phyloP scores from a whole-genome alignment of 2,113 vertebrate genomes.

The Mesembrinibis cayennensis region DNA sequence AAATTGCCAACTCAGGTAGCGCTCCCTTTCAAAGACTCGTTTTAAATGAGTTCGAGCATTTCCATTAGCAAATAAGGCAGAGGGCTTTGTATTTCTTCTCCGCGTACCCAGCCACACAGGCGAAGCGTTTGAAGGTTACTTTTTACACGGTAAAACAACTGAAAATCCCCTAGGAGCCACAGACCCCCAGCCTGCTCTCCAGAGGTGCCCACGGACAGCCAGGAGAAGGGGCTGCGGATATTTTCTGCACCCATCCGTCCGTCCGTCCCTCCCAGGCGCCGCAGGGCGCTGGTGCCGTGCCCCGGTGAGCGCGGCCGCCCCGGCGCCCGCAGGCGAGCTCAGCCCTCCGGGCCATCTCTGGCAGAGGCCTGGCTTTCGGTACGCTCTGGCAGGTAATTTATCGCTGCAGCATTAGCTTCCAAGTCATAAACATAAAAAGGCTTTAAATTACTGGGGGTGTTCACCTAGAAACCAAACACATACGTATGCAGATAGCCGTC shows the following conservation, averaged over 20 bases:
- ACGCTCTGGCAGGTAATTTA: neutral
- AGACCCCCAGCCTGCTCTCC: neutral
- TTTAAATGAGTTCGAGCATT: neutral
- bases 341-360: too few relatives aligned
- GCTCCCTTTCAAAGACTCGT: rapidly evolving
- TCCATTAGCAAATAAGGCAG: neutral
- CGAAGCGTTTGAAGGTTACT: neutral
- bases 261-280: too few relatives aligned
- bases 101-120: rapidly evolving
- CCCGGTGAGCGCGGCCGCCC: neutral
- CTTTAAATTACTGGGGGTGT: neutral
- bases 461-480: neutral
- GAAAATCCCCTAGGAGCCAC: neutral
- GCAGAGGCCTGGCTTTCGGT: neutral
- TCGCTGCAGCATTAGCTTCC: neutral
- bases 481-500: rapidly evolving
- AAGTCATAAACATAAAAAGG: neutral
- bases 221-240: neutral
- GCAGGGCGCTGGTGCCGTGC: rapidly evolving
- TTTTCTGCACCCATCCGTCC: neutral
- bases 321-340: neutral
- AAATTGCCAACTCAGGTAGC: neutral
- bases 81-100: neutral
- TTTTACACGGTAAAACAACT: neutral
- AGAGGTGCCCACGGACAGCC: rapidly evolving